phyloP scores from a whole-genome alignment of 2,888 invertebrate species.

The Zaprionus bogoriensis region DNA sequence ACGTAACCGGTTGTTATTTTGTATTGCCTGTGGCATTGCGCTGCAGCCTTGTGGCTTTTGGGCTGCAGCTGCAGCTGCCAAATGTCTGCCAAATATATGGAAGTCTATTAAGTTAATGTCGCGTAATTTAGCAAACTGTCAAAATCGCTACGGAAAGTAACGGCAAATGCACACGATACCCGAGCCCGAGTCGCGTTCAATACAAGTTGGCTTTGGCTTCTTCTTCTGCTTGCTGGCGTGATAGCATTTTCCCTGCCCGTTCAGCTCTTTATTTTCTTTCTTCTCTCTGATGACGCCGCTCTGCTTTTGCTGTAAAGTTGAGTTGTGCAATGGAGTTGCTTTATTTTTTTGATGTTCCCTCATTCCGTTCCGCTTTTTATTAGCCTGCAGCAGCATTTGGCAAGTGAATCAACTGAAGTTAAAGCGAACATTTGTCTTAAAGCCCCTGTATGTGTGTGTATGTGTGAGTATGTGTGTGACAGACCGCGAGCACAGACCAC shows the following conservation, averaged over 20 bases:
- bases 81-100: slow-evolving; percentile 69
- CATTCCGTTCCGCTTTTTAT: slow-evolving; percentile 12
- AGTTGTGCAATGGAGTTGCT: slow-evolving; percentile 25
- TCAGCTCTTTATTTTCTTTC: neutral
- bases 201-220: slow-evolving; percentile 39
- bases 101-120: slow-evolving; percentile 77
- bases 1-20: slow-evolving; percentile 48
- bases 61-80: slow-evolving; percentile 67
- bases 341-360: too few species aligned
- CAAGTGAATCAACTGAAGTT: slow-evolving; percentile 35
- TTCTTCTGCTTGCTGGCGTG: slow-evolving; percentile 4
- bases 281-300: slow-evolving; percentile 7
- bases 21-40: slow-evolving; percentile 45
- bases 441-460: neutral
- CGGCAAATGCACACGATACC: slow-evolving; percentile 56
- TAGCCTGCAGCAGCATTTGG: slow-evolving; percentile 1
- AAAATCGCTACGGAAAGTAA: slow-evolving; percentile 66
- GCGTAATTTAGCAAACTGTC: slow-evolving; percentile 78
- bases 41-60: slow-evolving; percentile 48
- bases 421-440: slow-evolving; percentile 7
- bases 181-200: slow-evolving; percentile 47
- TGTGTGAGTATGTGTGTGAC: neutral
- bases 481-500: slow-evolving; percentile 37
- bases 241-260: slow-evolving; percentile 18
- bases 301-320: slow-evolving; percentile 17